Evolutionary conservation across 1,140 invertebrate species (phyloP).

Genomic region (Nymphalis io): DNA sequence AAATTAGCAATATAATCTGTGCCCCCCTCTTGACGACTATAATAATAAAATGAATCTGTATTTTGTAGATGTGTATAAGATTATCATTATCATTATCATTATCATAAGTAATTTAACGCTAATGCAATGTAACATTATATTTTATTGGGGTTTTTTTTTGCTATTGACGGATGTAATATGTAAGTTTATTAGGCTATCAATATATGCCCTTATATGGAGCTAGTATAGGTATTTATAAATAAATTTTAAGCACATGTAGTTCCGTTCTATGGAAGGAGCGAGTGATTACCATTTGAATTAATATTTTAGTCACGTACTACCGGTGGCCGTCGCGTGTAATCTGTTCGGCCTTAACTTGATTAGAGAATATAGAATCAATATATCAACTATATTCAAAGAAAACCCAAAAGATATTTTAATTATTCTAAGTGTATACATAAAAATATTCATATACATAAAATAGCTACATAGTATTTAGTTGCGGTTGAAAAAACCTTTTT

Average conservation of each 20-base stretch:
- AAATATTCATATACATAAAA: too few relatives aligned
- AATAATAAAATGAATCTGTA: too few relatives aligned
- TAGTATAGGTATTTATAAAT: slow-evolving; percentile 2
- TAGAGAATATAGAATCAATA: slow-evolving; percentile 6
- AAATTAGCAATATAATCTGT: too few relatives aligned
- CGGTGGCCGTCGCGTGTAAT: slow-evolving; percentile 28
- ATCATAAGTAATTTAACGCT: too few relatives aligned
- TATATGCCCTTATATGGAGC: background rate
- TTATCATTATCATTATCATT: too few relatives aligned
- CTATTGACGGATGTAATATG: background rate
- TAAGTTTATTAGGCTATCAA: background rate
- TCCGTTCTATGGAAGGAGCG: slow-evolving; percentile 13
- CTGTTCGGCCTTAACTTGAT: slow-evolving; percentile 7
- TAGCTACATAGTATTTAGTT: too few relatives aligned
- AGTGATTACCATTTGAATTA: slow-evolving; percentile 20
- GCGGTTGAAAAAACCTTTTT: too few relatives aligned
- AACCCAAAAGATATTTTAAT: background rate
- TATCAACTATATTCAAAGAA: background rate
- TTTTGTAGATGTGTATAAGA: too few relatives aligned
- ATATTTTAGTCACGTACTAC: slow-evolving; percentile 48
- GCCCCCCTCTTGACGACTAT: too few relatives aligned
- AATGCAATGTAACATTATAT: background rate
- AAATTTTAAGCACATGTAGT: slow-evolving; percentile 21
- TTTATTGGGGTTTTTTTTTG: background rate
- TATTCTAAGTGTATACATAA: background rate